Evolutionary conservation across 2,113 vertebrate genomes (phyloP), one percentile per base, ranked within the genome.

Genomic region (Sphaerodactylus townsendi): DNA sequence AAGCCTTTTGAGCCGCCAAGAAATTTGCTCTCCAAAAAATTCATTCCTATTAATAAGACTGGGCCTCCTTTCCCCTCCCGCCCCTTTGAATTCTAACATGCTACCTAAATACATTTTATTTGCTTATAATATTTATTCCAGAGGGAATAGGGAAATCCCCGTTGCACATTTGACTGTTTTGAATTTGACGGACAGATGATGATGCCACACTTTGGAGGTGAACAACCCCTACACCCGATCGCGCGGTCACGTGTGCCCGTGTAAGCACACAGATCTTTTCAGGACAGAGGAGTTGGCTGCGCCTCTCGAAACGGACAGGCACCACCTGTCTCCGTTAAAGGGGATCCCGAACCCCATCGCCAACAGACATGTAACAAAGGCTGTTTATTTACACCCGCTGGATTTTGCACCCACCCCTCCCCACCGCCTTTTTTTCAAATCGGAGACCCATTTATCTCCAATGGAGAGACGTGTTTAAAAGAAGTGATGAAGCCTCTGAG

Each of bases 171-270:
- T 85, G 86, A 82, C 76, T 93, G 77, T 86, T 92, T 85, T 66
- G 72, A n/a, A 74, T 88, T 65, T 62, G 89, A 84, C 80, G 86
- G 88, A 91, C 89, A 90, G 81, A 73, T 89, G 81, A 73, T 89
- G 88, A 89, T 91, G 85, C 93, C 88, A 90, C 76, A 82, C 89
- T 76, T 80, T 87, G 86, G 69, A 84, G 28, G 25, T 46, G 65
- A 28, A 15, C 3, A n/a, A n/a, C 39, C 44, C 19, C 44, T 5
- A 30, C 35, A 9, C 56, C 35, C 28, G n/a, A 17, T 17, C 37
- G 5, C 35, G 25, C 48, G 35, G 21, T 19, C 53, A 17, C 53
- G 53, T 56, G 46, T 10, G 25, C 48, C 28, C 7, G 19, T 21
- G 21, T n/a, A 35, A 5, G 44, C 44, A 44, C 30, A 30, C 64